A percentile compares a stretch with the other conserved stretches of the same genome.
phyloP scores from a whole-genome alignment of 2,113 vertebrate species.

The Vulpes vulpes region DNA sequence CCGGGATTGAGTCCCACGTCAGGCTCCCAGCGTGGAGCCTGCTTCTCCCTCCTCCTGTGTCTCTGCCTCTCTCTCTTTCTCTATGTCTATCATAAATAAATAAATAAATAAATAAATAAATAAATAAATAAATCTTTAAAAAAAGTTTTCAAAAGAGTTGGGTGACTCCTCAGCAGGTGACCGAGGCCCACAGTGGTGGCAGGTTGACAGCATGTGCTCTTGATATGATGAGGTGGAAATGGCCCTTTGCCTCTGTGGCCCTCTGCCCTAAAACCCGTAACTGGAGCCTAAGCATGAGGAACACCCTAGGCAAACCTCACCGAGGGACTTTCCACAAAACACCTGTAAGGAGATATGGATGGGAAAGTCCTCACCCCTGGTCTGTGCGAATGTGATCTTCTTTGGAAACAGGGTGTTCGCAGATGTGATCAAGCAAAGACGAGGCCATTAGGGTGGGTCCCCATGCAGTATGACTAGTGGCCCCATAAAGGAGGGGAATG shows the following conservation, averaged over 20 bases:
- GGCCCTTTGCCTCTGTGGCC: background rate
- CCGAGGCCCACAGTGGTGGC: background rate
- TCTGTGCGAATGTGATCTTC: background rate
- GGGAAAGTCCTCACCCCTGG: background rate
- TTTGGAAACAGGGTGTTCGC: background rate
- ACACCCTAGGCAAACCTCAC: background rate
- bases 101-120: no score
- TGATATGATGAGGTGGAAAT: rapidly evolving
- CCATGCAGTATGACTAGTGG: background rate
- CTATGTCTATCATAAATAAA: no score
- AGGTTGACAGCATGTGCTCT: background rate
- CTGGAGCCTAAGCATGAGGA: background rate
- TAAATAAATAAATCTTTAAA: no score
- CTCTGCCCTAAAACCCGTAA: background rate
- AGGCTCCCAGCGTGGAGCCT: no score
- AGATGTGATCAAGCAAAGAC: background rate
- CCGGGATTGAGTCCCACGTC: no score
- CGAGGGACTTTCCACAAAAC: background rate
- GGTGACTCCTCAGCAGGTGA: background rate
- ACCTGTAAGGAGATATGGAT: background rate
- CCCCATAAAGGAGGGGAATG: background rate
- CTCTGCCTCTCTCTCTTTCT: no score
- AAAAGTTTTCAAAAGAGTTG: background rate
- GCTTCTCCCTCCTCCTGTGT: no score
- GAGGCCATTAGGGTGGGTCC: background rate